Percentiles rank a stretch among this genome's conserved stretches.
Conservation (phyloP, 1,140 invertebrate species). For the Heterodera schachtii region DNA sequence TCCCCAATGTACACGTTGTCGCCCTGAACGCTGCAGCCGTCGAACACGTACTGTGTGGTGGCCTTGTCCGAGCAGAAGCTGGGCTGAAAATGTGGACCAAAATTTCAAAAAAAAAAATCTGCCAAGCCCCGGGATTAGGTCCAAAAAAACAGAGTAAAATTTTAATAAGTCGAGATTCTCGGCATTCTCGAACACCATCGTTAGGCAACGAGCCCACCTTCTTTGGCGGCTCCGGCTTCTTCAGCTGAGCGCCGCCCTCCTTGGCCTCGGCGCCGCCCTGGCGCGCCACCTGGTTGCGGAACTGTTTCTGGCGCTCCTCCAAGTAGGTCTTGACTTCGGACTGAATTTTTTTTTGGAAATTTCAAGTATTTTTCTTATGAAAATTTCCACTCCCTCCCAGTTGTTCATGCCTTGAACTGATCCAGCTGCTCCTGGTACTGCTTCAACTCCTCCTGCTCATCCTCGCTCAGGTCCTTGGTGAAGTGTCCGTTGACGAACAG, state of each 20-base stretch:
- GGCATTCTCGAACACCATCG: too few species aligned
- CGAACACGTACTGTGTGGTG: conserved; percentile 64
- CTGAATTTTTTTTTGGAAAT: not conserved
- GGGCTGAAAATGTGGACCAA: conserved; percentile 15
- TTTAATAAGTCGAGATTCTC: too few species aligned
- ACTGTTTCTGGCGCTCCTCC: conserved; percentile 37
- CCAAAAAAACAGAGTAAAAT: too few species aligned
- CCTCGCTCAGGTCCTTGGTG: conserved; percentile 37
- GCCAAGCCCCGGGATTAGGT: not conserved
- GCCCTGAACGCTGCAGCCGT: conserved; percentile 54
- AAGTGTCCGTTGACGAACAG: conserved; percentile 40
- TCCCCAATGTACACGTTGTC: conserved; percentile 62
- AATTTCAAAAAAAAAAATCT: conserved; percentile 11
- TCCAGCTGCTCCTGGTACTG: conserved; percentile 33
- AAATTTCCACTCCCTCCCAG: too few species aligned
- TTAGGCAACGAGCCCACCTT: conserved; percentile 9
- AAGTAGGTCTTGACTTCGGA: conserved; percentile 28
- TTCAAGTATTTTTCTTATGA: too few species aligned
- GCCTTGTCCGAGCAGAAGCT: conserved; percentile 54
- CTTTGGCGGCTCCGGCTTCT: conserved; percentile 43
- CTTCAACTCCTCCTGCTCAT: conserved; percentile 38
- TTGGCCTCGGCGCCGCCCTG: conserved; percentile 9
- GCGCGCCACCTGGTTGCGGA: conserved; percentile 21
- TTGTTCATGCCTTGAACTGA: not conserved
- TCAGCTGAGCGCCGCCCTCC: conserved; percentile 4